These are phyloP conservation scores for Plotosus lineatus DNA, from an alignment of 2,113 vertebrate species.

Conservation along the genomic window DNA sequence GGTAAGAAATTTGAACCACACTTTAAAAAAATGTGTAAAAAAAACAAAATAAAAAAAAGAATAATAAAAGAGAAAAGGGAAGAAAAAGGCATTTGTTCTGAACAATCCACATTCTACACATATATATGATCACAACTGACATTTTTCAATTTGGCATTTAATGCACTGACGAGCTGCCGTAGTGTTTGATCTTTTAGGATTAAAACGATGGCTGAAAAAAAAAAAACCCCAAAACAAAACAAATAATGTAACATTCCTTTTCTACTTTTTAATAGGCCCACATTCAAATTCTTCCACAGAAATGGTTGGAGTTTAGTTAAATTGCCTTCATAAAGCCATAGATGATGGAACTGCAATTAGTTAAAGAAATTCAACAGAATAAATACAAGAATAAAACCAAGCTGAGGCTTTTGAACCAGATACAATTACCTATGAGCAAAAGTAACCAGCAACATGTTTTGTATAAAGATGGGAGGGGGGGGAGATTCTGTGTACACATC, in stretches of 20 bases:
- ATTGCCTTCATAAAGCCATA: neutral
- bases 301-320: neutral
- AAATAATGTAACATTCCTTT: conserved; percentile 5
- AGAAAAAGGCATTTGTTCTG: neutral
- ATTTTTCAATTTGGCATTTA: conserved; percentile 50
- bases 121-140: conserved; percentile 32
- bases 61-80: neutral
- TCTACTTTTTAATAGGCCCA: conserved; percentile 12
- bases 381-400: conserved; percentile 51
- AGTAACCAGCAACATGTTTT: conserved; percentile 14
- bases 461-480: too few relatives aligned
- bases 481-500: too few relatives aligned
- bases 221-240: neutral
- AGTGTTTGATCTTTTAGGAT: conserved; percentile 38
- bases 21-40: conserved; percentile 43
- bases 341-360: conserved; percentile 37
- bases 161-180: conserved; percentile 53
- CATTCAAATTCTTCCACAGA: neutral
- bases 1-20: neutral
- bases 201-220: neutral
- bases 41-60: conserved; percentile 61
- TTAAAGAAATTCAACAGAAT: conserved; percentile 47
- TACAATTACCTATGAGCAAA: conserved; percentile 20
- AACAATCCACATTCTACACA: conserved; percentile 29
- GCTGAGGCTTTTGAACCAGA: conserved; percentile 27